Percentiles rank a stretch among this genome's conserved stretches.
phyloP scores from a whole-genome alignment of 2,797 vertebrate species.

The Chelidonichthys spinosus region DNA sequence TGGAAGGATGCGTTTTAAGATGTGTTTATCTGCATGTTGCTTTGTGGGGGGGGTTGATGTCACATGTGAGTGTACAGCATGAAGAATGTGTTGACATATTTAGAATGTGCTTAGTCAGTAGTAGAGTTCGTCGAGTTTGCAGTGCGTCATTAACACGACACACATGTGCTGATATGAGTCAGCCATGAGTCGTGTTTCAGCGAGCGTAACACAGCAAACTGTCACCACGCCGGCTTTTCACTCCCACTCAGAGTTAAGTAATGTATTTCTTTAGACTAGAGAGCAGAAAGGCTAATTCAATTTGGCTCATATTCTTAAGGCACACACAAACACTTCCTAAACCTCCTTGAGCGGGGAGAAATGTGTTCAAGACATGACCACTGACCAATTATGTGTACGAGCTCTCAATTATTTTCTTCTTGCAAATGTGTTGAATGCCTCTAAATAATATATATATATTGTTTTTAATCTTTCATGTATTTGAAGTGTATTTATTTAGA shows the following conservation, averaged over 20 bases:
- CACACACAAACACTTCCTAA: not conserved
- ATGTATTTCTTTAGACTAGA: not conserved
- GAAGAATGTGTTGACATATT: slow-evolving; percentile 26
- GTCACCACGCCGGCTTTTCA: not conserved
- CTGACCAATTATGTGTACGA: no score
- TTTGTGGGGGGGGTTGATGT: slow-evolving; percentile 4
- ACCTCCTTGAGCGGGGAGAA: not conserved
- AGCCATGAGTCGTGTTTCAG: not conserved
- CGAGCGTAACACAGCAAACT: not conserved
- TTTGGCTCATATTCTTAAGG: slow-evolving; percentile 6
- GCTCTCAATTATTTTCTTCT: no score
- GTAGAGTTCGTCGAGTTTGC: no score
- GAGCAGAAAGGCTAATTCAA: not conserved
- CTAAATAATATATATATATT: no score
- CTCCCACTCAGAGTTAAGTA: not conserved
- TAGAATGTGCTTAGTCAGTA: not conserved
- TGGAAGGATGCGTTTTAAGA: not conserved
- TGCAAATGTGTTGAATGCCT: no score
- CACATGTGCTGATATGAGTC: not conserved
- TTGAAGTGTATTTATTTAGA: no score
- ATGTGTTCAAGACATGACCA: not conserved
- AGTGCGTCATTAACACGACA: not conserved
- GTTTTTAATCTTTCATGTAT: no score
- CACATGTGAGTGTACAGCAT: not conserved
- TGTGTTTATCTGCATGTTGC: not conserved